Conservation (phyloP, 2,888 invertebrate genomes). For the Pollenia amentaria region DNA sequence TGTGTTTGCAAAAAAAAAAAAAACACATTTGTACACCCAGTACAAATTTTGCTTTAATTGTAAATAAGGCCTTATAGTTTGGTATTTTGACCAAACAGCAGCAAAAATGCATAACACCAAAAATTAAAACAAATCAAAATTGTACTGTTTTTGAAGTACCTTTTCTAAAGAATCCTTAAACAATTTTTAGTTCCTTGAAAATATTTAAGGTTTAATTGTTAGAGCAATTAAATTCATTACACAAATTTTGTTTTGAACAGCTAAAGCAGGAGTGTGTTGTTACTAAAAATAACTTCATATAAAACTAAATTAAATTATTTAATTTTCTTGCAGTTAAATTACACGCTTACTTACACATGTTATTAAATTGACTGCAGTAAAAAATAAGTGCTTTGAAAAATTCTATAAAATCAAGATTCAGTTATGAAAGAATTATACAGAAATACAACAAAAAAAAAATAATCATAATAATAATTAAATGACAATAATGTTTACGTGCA, state of each 20-base stretch:
- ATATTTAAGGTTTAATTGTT: too few species aligned
- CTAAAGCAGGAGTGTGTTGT: neutral
- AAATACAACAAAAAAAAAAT: too few species aligned
- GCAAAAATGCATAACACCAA: too few species aligned
- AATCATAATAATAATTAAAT: neutral
- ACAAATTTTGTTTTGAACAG: neutral
- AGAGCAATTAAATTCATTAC: neutral
- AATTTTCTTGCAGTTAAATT: neutral
- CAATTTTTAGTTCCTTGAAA: too few species aligned
- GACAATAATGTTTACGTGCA: neutral
- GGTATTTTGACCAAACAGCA: too few species aligned
- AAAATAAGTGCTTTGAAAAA: slow-evolving; percentile 13
- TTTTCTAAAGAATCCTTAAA: too few species aligned
- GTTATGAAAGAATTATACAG: neutral
- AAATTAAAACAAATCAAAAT: too few species aligned
- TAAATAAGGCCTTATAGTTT: too few species aligned
- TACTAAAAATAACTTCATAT: neutral
- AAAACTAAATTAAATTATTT: neutral
- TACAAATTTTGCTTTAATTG: too few species aligned
- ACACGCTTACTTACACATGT: neutral
- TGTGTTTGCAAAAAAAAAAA: too few species aligned
- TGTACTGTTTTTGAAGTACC: too few species aligned
- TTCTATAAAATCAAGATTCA: neutral
- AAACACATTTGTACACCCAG: too few species aligned
- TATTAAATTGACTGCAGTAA: neutral